A percentile compares a stretch with the other conserved stretches of the same genome.
phyloP scores from a whole-genome alignment of 1,140 invertebrate genomes.

The Fopius arisanus region DNA sequence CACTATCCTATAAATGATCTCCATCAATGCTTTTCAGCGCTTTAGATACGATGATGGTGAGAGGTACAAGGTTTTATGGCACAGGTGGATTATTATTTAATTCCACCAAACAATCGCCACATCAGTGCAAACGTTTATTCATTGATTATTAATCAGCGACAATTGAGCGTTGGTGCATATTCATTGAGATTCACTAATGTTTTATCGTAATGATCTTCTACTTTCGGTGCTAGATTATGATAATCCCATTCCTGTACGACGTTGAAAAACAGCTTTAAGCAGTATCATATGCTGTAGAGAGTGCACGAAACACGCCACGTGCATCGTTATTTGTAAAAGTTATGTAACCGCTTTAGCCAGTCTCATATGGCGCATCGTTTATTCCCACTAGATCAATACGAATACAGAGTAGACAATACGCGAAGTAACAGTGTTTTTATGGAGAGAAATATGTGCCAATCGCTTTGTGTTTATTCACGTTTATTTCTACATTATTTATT shows the following conservation, averaged over 20 bases:
- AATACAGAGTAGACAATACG: not conserved
- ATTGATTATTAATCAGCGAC: not conserved
- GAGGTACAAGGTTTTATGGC: conserved; percentile 7
- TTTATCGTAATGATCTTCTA: not conserved
- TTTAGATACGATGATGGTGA: conserved; percentile 29
- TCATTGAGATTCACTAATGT: not conserved
- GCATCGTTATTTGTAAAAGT: conserved; percentile 14
- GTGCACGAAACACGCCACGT: conserved; percentile 9
- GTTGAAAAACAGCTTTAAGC: not conserved
- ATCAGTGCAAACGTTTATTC: not conserved
- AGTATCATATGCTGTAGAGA: conserved; percentile 1
- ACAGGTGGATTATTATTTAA: conserved; percentile 13
- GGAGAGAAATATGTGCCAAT: not conserved
- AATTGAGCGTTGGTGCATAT: too few species aligned
- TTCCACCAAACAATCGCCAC: not conserved
- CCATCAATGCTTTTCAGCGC: conserved; percentile 27
- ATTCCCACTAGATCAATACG: conserved; percentile 7
- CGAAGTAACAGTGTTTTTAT: not conserved
- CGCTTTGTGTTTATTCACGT: not conserved
- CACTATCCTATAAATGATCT: not conserved
- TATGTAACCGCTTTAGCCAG: conserved; percentile 13
- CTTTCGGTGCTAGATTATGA: not conserved
- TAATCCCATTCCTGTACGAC: not conserved
- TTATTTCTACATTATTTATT: not conserved
- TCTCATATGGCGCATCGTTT: conserved; percentile 5